Percentiles rank a stretch among this genome's conserved stretches.
phyloP scores from a whole-genome alignment of 2,888 invertebrate genomes.

The Asteroscopus sphinx region DNA sequence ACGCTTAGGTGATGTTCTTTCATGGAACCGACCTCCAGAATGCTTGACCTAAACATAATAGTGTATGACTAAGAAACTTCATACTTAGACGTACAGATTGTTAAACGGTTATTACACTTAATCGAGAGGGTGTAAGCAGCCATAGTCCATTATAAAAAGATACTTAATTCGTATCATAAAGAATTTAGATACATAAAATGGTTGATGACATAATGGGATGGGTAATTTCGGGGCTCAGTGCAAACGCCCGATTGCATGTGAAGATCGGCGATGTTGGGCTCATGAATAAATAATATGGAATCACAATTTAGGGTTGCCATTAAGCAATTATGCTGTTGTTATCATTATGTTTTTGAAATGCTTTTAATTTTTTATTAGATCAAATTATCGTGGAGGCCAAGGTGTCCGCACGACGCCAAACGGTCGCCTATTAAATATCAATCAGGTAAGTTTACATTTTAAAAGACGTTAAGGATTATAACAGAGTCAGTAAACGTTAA shows the following conservation, averaged over 20 bases:
- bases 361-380: conserved; percentile 89
- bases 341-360: conserved; percentile 86
- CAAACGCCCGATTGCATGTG: conserved; percentile 77
- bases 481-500: conserved; percentile 44
- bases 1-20: conserved; percentile 46
- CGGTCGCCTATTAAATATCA: conserved; percentile 85
- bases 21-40: conserved; percentile 35
- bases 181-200: conserved; percentile 86
- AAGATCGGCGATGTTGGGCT: conserved; percentile 77
- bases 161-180: conserved; percentile 83
- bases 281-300: conserved; percentile 88
- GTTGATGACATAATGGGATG: conserved; percentile 88
- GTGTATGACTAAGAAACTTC: conserved; percentile 42
- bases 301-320: conserved; percentile 85
- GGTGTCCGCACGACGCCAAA: conserved; percentile 80
- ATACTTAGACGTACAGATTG: conserved; percentile 61
- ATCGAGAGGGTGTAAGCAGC: conserved; percentile 81
- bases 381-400: conserved; percentile 80
- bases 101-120: conserved; percentile 82
- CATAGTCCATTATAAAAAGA: conserved; percentile 79
- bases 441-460: conserved; percentile 68
- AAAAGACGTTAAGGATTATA: conserved; percentile 24
- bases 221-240: conserved; percentile 82
- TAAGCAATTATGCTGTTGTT: conserved; percentile 88
- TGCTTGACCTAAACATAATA: conserved; percentile 35